Evolutionary conservation across 2,888 invertebrate species (phyloP).

Genomic region (Zele albiditarsus): DNA sequence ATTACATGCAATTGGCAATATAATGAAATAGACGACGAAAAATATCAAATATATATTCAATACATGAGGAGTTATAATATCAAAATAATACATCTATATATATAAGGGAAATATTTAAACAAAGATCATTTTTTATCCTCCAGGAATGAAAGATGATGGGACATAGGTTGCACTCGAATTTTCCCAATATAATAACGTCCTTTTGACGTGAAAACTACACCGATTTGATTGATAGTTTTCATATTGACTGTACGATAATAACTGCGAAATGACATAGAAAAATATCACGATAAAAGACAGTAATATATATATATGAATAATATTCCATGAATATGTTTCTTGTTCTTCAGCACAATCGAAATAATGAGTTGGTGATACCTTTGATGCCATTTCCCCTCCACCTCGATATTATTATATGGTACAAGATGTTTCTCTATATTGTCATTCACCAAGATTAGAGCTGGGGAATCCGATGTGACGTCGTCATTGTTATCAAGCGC

Average conservation of each 20-base stretch:
- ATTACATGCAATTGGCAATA: slow-evolving; percentile 9
- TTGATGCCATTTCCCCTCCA: slow-evolving; percentile 61
- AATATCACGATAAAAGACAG: background rate
- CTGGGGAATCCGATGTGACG: slow-evolving; percentile 41
- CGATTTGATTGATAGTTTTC: slow-evolving; percentile 66
- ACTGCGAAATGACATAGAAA: slow-evolving; percentile 42
- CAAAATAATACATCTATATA: no score
- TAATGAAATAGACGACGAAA: background rate
- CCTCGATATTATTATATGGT: slow-evolving; percentile 53
- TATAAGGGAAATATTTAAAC: no score
- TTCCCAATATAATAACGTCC: slow-evolving; percentile 65
- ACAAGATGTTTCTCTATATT: slow-evolving; percentile 55
- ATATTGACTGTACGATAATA: slow-evolving; percentile 59
- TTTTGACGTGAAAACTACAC: slow-evolving; percentile 56
- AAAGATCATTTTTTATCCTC: no score
- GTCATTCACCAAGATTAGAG: slow-evolving; percentile 58
- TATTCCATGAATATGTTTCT: background rate
- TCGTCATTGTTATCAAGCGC: slow-evolving; percentile 26
- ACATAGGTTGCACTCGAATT: slow-evolving; percentile 59
- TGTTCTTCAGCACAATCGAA: background rate
- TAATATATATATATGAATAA: background rate
- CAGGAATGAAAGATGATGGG: slow-evolving; percentile 4
- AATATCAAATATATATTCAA: background rate
- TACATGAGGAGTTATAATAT: no score
- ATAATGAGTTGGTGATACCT: slow-evolving; percentile 53